A percentile compares a stretch with the other conserved stretches of the same genome.
Evolutionary conservation across 2,888 invertebrate genomes (phyloP).

Genomic region (Troilus luridus): DNA sequence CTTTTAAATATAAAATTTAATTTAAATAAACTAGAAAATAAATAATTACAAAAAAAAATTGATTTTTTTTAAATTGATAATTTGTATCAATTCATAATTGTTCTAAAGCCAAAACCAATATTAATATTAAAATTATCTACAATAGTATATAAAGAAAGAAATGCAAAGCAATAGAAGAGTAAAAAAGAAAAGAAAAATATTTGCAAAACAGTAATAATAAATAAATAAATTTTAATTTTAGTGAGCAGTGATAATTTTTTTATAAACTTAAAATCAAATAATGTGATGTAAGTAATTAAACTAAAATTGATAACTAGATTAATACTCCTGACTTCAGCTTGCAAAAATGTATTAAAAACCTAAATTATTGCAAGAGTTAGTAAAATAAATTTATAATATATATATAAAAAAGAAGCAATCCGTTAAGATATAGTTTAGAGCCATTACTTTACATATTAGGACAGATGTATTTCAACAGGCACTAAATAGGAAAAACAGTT

Average conservation of each 20-base stretch:
- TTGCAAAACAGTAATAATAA: not conserved
- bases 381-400: constrained; percentile 26
- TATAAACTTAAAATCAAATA: not conserved
- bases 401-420: constrained; percentile 17
- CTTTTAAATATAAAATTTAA: not conserved
- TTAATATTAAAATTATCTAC: not conserved
- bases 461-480: constrained; percentile 23
- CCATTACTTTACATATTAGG: constrained; percentile 34
- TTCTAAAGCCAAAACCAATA: not conserved
- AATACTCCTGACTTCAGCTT: not conserved
- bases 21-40: not conserved
- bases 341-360: not conserved
- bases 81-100: not conserved
- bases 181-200: constrained; percentile 7
- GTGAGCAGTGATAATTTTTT: not conserved
- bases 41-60: not conserved
- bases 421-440: constrained; percentile 14
- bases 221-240: constrained; percentile 1
- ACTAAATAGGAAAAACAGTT: constrained; percentile 40
- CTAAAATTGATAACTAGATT: not conserved
- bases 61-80: too few species aligned
- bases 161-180: not conserved
- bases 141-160: not conserved
- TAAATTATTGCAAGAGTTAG: not conserved
- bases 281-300: not conserved